Conservation (phyloP, 1,140 invertebrate genomes). For the Rhagoletis zephyria region DNA sequence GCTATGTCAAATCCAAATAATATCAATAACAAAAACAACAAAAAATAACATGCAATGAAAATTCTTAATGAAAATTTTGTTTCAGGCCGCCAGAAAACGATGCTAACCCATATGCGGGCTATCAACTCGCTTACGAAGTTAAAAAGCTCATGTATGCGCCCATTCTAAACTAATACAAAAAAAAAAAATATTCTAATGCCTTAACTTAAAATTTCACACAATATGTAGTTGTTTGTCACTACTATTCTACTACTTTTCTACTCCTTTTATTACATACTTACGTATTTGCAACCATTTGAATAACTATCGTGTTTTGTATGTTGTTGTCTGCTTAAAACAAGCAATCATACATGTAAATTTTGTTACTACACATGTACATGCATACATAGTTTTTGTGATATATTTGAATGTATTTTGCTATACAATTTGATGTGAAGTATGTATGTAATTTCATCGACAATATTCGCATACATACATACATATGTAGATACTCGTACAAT, state of each 20-base stretch:
- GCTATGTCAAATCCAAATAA: conserved; percentile 33
- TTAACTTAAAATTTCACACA: conserved; percentile 48
- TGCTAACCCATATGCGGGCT: conserved; percentile 88
- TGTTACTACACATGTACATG: neutral
- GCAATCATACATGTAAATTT: neutral
- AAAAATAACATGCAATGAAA: conserved; percentile 61
- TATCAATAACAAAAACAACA: neutral
- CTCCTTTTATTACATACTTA: neutral
- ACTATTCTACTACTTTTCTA: conserved; percentile 53
- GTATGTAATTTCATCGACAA: neutral
- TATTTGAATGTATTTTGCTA: neutral
- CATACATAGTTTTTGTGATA: neutral
- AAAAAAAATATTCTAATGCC: conserved; percentile 7
- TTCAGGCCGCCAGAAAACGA: conserved; percentile 89
- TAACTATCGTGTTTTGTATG: conserved; percentile 14
- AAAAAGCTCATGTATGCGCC: conserved; percentile 98
- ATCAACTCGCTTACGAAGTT: conserved; percentile 99
- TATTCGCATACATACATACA: neutral
- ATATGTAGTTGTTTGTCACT: conserved; percentile 42
- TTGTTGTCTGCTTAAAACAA: neutral
- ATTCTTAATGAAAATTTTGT: conserved; percentile 73
- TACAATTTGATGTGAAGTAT: neutral
- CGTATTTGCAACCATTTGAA: neutral
- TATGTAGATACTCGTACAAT: too few species aligned
- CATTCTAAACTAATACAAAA: conserved; percentile 62